Conservation (phyloP, 2,888 invertebrate genomes). For the Nymphalis c-album region DNA sequence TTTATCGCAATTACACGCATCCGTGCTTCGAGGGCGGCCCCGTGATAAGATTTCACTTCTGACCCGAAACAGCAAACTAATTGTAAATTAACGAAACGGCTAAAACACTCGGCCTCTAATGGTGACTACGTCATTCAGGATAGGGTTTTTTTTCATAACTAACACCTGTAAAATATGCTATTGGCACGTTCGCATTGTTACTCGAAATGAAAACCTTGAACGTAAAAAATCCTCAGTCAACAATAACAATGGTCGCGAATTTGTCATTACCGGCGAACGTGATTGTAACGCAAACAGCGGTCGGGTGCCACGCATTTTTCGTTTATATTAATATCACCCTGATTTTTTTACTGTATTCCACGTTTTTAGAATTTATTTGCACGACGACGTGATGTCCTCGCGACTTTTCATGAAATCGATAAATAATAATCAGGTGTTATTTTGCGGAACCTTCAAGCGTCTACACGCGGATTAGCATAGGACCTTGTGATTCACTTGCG, state of each 20-base stretch:
- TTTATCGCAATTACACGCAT: conserved; percentile 78
- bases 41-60: conserved; percentile 73
- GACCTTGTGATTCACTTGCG: conserved; percentile 52
- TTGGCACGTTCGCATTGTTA: conserved; percentile 73
- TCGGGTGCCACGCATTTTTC: conserved; percentile 57
- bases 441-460: conserved; percentile 44
- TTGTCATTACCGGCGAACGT: conserved; percentile 75
- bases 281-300: conserved; percentile 67
- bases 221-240: conserved; percentile 65
- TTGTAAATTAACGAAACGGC: conserved; percentile 63
- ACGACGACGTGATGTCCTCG: conserved; percentile 63
- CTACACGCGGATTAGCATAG: conserved; percentile 53
- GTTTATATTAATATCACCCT: conserved; percentile 71
- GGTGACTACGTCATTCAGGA: conserved; percentile 34
- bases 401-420: conserved; percentile 52
- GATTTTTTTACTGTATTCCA: conserved; percentile 67
- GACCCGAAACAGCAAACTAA: conserved; percentile 67
- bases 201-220: conserved; percentile 68
- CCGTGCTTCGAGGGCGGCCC: conserved; percentile 70
- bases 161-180: conserved; percentile 65
- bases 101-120: conserved; percentile 51
- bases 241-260: conserved; percentile 71
- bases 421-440: conserved; percentile 43
- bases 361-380: conserved; percentile 51
- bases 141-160: conserved; percentile 60